Evolutionary conservation across 2,888 invertebrate genomes (phyloP).

Genomic region (Tenthredo notha): DNA sequence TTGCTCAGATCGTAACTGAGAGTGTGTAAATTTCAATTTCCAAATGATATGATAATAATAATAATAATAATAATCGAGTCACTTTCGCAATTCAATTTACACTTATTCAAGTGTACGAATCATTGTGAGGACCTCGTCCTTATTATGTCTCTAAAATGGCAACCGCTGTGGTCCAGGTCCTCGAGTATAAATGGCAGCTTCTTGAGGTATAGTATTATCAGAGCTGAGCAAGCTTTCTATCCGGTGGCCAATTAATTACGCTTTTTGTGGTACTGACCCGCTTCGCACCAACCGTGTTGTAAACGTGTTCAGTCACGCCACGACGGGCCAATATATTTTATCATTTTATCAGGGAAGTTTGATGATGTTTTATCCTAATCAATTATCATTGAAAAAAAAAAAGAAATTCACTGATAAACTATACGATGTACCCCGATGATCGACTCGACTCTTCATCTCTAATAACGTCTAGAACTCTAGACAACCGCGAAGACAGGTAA

Average conservation of each 20-base stretch:
- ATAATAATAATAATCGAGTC: neutral
- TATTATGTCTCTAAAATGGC: conserved; percentile 7
- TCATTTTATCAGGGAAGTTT: neutral
- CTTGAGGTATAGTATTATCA: conserved; percentile 28
- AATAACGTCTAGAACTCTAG: neutral
- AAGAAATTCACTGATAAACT: neutral
- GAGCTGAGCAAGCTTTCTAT: conserved; percentile 39
- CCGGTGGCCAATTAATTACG: conserved; percentile 43
- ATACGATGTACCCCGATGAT: neutral
- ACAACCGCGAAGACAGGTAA: neutral
- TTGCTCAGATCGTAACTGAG: neutral
- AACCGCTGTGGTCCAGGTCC: conserved; percentile 31
- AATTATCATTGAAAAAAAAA: neutral
- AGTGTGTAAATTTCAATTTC: neutral
- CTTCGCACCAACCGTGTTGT: conserved; percentile 30
- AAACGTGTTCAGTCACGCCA: conserved; percentile 6
- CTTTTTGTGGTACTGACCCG: conserved; percentile 44
- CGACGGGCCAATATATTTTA: neutral
- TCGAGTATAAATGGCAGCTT: conserved; percentile 17
- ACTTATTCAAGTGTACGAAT: neutral
- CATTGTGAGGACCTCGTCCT: no score
- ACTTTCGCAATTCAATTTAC: neutral
- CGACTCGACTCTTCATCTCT: neutral
- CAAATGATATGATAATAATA: neutral
- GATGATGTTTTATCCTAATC: neutral